Conservation (phyloP, 2,888 invertebrate genomes). For the Protonemura montana region DNA sequence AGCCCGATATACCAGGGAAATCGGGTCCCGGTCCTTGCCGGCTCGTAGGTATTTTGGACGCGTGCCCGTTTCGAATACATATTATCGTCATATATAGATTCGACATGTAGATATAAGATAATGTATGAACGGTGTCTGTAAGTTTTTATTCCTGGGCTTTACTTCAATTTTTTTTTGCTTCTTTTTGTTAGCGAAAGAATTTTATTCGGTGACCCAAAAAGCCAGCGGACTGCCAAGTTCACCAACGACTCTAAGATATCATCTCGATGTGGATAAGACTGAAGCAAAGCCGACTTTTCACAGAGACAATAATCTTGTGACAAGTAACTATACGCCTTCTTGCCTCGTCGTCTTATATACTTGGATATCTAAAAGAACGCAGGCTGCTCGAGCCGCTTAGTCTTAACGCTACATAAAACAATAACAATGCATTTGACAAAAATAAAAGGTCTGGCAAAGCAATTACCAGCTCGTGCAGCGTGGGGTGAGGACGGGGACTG, state of each 20-base stretch:
- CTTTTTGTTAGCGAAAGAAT: background rate
- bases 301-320: conserved; percentile 12
- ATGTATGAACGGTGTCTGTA: conserved; percentile 2
- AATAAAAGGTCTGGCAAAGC: conserved; percentile 2
- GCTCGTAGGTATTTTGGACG: background rate
- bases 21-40: background rate
- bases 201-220: background rate
- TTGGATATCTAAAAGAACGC: background rate
- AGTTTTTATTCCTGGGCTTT: background rate
- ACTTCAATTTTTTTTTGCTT: background rate
- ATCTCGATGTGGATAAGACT: background rate
- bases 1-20: background rate
- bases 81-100: conserved; percentile 7
- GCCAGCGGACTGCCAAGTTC: background rate
- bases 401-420: conserved; percentile 12
- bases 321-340: background rate
- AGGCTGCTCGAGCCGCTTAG: background rate
- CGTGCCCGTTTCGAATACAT: background rate
- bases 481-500: background rate
- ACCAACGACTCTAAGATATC: background rate
- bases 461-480: background rate
- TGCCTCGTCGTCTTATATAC: background rate
- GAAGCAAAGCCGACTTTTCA: background rate
- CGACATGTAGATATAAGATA: conserved; percentile 7
- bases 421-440: conserved; percentile 1